Base-by-base conservation (phyloP, 2,797 vertebrate genomes). In the Sebastes aleutianus region DNA sequence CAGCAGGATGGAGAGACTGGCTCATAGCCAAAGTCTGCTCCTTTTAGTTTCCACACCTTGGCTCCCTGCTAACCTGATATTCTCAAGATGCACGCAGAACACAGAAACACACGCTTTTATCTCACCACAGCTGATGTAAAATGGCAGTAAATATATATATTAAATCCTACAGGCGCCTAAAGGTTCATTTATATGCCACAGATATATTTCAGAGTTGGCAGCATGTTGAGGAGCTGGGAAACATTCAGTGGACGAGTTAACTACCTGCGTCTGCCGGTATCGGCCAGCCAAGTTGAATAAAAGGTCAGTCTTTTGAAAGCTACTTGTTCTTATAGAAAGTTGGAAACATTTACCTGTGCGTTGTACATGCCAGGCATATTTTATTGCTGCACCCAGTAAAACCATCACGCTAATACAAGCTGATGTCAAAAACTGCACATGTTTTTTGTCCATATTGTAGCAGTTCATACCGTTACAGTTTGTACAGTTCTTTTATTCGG, bases 61-160 rank as follows among this genome's bases (percentile, higher is more conserved):
- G 68, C 88, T 85, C 70, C 34, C 56, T 62, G 59, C 39, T 86
- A 70, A 61, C 57, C 39, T 85, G 84, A 88, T 89, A 70, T 80
- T 89, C 71, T 85, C 83, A 80, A 82, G 76, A 85, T 82, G 66
- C 76, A 61, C 43, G 43, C 54, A 54, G 24, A 8, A 79, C 50
- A 62, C 50, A 59, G 57, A 84, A 47, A 69, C 27, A 69, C 53
- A 59, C 57, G 57, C 36, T 64, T 76, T 88, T 64, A 59, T 73
- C 84, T 79, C 6, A 74, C 47, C 50, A 29, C 76, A 67, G 31
- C 74, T 56, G 58, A 84, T 59, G 57, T 54, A 54, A 54, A 54
- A 54, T 54, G 85, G 63, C 81, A 63, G 29, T 57, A 39, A 13
- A 39, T 39, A 32, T 31, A 27, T n/a, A 31, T 27, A 61, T 32